Evolutionary conservation across 1,140 invertebrate genomes (phyloP).

Genomic region (Ips nitidus): DNA sequence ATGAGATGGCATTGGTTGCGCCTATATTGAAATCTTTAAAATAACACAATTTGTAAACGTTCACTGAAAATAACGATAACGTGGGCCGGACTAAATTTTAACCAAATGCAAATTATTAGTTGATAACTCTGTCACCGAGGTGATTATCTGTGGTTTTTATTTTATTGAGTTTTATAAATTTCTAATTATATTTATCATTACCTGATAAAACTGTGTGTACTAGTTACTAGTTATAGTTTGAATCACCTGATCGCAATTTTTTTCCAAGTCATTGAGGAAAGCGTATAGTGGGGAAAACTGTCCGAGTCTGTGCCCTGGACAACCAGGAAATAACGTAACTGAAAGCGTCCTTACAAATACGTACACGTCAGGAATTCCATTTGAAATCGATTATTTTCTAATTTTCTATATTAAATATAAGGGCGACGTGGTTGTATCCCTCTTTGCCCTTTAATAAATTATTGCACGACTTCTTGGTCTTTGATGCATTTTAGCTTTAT

Average conservation of each 20-base stretch:
- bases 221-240: too few relatives aligned
- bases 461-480: neutral
- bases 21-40: too few relatives aligned
- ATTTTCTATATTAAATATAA: conserved; percentile 28
- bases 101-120: too few relatives aligned
- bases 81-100: too few relatives aligned
- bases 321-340: neutral
- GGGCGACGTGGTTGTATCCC: neutral
- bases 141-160: too few relatives aligned
- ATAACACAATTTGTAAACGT: neutral
- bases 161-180: too few relatives aligned
- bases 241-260: too few relatives aligned
- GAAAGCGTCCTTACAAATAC: conserved; percentile 13
- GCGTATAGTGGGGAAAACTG: neutral
- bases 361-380: conserved; percentile 29
- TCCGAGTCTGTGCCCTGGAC: conserved; percentile 1
- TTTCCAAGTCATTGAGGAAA: conserved; percentile 5
- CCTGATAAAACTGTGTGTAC: too few relatives aligned
- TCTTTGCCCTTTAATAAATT: conserved; percentile 1
- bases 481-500: too few relatives aligned
- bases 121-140: too few relatives aligned
- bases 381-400: conserved; percentile 25
- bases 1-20: neutral
- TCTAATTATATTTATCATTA: too few relatives aligned
- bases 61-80: too few relatives aligned